Evolutionary conservation across 2,888 invertebrate genomes (phyloP), one percentile per base, ranked within the genome.

Genomic region (Platypus cylindrus): DNA sequence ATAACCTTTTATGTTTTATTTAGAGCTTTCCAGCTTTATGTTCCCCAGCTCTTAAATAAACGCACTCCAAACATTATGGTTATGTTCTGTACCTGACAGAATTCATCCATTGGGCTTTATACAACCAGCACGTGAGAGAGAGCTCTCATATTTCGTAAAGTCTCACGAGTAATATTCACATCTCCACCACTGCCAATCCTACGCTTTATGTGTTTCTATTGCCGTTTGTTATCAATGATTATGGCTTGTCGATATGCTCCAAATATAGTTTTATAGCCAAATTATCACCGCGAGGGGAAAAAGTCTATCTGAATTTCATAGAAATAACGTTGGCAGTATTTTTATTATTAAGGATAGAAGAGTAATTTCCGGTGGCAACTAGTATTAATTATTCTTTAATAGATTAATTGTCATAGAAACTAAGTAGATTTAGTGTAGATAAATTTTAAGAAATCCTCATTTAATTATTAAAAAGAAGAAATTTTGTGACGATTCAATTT

Each of bases 121-220:
- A 53, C 45, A 46, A 44, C 47, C 47, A 43, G 45, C 53, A 55
- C 55, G 55, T 55, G 56, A 55, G 52, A 51, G 48, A 54, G 53
- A 54, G 52, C 52, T 46, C 55, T 57, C 55, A 58, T 59, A 58
- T 57, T 55, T 59, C 46, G 49, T 48, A 44, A 32, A 41, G 43
- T 56, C 58, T 55, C 58, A 40, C 39, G 58, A 57, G 59, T 55
- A 58, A 59, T 58, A 58, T 56, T 55, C 55, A 46, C 55, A 56
- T 55, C 56, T 51, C 49, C 32, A 34, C 50, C 45, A 48, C 48
- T 50, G 50, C 51, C 50, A 49, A 43, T 40, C 40, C 40, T 35
- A 27, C 40, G 35, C 48, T 58, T 56, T 58, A 58, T 52, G 54
- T 42, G 42, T 40, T 41, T 45, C 51, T 48, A 50, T 47, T 44